Percentiles rank a stretch among this genome's conserved stretches.
Evolutionary conservation across 92 coral and sea anemone genomes (phyloP).

Genomic region (Pocillopora grandis): DNA sequence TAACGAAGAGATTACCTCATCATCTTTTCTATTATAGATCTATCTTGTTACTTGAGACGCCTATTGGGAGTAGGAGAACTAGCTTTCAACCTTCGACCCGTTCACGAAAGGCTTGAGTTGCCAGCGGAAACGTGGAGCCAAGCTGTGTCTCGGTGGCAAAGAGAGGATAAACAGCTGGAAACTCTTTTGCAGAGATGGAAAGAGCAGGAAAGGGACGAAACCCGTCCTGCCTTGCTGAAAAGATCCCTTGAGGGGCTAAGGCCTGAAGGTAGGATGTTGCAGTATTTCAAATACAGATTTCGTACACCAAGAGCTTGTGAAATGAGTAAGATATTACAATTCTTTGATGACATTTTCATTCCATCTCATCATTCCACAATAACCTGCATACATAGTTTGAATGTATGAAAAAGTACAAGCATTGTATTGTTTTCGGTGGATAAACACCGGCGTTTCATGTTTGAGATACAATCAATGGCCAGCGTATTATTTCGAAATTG

Average conservation of each 20-base stretch:
- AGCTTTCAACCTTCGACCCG: not conserved
- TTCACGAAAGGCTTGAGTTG: not conserved
- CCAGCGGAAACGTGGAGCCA: not conserved
- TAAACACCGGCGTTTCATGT: no score
- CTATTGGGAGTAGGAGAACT: not conserved
- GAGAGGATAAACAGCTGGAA: slow-evolving; percentile 11
- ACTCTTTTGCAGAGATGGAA: not conserved
- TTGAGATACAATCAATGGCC: not conserved
- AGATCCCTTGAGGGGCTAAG: not conserved
- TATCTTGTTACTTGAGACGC: not conserved
- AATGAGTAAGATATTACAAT: not conserved
- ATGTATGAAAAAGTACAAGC: no score
- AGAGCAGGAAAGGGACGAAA: not conserved
- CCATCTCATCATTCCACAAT: no score
- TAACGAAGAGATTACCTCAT: no score
- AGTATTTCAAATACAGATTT: not conserved
- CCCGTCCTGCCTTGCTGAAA: not conserved
- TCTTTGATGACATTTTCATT: not conserved
- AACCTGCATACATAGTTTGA: no score
- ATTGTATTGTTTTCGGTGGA: no score
- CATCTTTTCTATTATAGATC: no score
- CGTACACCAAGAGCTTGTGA: not conserved
- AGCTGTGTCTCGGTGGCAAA: not conserved
- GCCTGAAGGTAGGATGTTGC: slow-evolving; percentile 3
- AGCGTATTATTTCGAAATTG: not conserved